phyloP scores from a whole-genome alignment of 2,797 vertebrate species.

The Clarias laeviceps region DNA sequence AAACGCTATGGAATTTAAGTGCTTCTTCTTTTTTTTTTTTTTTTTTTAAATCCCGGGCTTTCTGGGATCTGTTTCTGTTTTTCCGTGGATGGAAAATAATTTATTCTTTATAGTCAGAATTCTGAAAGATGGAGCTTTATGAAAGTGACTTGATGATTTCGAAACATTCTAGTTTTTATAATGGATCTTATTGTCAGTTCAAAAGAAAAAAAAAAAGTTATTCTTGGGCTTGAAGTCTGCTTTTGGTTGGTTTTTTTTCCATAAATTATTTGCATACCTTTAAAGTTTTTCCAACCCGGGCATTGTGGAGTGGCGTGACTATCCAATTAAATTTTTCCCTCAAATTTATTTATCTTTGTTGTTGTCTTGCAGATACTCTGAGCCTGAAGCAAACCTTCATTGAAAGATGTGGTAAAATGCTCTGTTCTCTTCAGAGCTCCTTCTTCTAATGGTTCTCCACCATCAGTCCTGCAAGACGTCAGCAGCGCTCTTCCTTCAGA shows the following conservation, averaged over 20 bases:
- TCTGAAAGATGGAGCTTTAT: background rate
- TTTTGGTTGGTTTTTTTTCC: background rate
- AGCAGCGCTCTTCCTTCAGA: conserved; percentile 51
- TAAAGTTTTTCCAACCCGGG: conserved; percentile 4
- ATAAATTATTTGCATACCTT: background rate
- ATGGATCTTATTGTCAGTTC: conserved; percentile 22
- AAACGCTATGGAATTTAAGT: conserved; percentile 21
- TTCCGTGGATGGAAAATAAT: background rate
- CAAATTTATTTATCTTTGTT: conserved; percentile 49
- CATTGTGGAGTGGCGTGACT: background rate
- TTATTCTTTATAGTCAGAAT: background rate
- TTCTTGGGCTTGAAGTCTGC: background rate
- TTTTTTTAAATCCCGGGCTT: background rate
- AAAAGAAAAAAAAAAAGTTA: background rate
- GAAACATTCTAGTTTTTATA: conserved; percentile 9
- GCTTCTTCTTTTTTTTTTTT: background rate
- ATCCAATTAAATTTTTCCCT: background rate
- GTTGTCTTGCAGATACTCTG: conserved; percentile 67
- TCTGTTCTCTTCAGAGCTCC: conserved; percentile 70
- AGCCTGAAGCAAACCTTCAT: conserved; percentile 71
- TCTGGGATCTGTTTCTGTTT: background rate
- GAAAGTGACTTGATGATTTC: background rate
- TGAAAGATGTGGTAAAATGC: conserved; percentile 81
- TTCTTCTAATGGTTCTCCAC: conserved; percentile 67
- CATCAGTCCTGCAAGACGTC: conserved; percentile 47